Evolutionary conservation across 2,888 invertebrate species (phyloP).

Genomic region (Hesperia comma): DNA sequence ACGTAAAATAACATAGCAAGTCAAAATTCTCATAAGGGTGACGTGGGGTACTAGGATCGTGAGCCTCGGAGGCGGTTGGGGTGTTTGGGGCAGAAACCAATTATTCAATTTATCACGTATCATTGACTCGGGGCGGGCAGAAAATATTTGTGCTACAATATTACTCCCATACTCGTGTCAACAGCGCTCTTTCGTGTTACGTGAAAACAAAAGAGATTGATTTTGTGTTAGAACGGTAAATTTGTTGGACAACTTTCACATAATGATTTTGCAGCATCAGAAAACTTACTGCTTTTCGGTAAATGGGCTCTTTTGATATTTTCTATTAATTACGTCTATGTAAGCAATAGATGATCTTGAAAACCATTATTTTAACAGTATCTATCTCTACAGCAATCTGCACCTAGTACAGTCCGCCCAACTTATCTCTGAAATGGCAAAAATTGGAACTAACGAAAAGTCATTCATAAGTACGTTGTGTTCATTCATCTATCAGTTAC

Average conservation of each 20-base stretch:
- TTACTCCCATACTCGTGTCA: constrained; percentile 34
- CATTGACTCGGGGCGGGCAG: constrained; percentile 40
- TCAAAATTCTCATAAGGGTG: constrained; percentile 35
- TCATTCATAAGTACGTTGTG: too few relatives aligned
- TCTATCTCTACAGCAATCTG: too few relatives aligned
- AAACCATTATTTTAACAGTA: too few relatives aligned
- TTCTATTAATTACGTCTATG: too few relatives aligned
- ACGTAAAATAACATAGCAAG: constrained; percentile 18
- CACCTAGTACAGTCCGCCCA: too few relatives aligned
- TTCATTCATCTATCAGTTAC: too few relatives aligned
- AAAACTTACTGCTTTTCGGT: not conserved
- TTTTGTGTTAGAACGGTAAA: constrained; percentile 15
- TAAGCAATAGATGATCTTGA: too few relatives aligned
- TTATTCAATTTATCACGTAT: constrained; percentile 65
- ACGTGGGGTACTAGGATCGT: constrained; percentile 9
- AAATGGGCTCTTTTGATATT: not conserved
- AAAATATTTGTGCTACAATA: constrained; percentile 34
- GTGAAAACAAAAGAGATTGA: constrained; percentile 32
- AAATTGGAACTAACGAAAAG: too few relatives aligned
- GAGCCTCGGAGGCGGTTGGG: constrained; percentile 24
- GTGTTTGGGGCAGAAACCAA: constrained; percentile 47
- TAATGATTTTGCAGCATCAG: not conserved
- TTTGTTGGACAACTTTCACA: not conserved
- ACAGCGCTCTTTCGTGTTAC: constrained; percentile 33
- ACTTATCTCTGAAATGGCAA: too few relatives aligned